Conservation (phyloP, 1,140 invertebrate species). For the Trypoxylus dichotomus region DNA sequence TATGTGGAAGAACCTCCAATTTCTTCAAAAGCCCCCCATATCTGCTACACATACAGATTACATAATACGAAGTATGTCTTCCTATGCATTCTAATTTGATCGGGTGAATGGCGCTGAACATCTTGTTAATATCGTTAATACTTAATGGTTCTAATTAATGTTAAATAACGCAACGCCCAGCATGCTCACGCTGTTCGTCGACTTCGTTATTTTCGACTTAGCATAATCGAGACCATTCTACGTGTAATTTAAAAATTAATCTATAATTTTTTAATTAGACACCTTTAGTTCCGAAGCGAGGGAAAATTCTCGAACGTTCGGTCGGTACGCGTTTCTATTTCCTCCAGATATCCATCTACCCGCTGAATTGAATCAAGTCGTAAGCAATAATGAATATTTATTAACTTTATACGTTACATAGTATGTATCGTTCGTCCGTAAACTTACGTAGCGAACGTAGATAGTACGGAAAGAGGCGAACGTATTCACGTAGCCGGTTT, state of each 20-base stretch:
- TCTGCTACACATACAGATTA: too few relatives aligned
- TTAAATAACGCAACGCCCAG: background rate
- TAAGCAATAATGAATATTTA: conserved; percentile 21
- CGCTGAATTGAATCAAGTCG: conserved; percentile 19
- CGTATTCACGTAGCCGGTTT: background rate
- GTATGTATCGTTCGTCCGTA: background rate
- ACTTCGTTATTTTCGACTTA: conserved; percentile 18
- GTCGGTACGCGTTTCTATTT: conserved; percentile 5
- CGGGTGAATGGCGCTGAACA: too few relatives aligned
- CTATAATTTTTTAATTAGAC: conserved; percentile 21
- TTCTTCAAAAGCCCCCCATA: too few relatives aligned
- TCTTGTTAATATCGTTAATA: too few relatives aligned
- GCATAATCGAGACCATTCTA: background rate
- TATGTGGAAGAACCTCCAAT: too few relatives aligned
- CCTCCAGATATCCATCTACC: conserved; percentile 21
- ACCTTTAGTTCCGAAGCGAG: background rate
- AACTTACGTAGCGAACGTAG: background rate
- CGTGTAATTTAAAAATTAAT: conserved; percentile 23
- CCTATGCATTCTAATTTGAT: too few relatives aligned
- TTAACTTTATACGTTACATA: background rate
- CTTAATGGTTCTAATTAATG: background rate
- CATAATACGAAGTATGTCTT: too few relatives aligned
- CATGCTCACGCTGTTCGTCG: background rate
- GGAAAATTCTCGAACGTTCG: background rate
- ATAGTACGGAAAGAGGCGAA: background rate